These are phyloP conservation scores for Melopsittacus undulatus DNA, from an alignment of 2,797 vertebrate genomes.

Conservation along the genomic window DNA sequence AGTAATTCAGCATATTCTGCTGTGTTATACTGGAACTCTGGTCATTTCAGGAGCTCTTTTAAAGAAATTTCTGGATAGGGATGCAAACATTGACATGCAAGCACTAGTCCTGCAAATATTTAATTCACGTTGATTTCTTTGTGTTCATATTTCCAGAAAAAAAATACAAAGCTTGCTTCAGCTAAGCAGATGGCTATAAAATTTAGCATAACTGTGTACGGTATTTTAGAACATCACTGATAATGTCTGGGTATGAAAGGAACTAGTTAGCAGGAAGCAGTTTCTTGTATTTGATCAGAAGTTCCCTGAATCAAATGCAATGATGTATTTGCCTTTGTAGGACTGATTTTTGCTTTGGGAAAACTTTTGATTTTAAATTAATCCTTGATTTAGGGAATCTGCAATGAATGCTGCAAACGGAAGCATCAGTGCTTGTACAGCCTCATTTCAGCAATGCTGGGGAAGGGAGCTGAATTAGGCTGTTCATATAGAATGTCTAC, in stretches of 20 bases:
- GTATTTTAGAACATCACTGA: neutral
- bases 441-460: neutral
- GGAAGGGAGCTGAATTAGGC: neutral
- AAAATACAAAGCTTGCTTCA: neutral
- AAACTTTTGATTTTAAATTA: conserved; percentile 11
- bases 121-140: neutral
- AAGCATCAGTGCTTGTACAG: neutral
- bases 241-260: neutral
- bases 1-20: neutral
- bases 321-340: neutral
- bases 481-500: neutral
- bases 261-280: neutral
- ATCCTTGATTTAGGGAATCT: neutral
- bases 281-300: neutral
- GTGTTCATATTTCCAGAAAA: neutral
- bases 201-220: neutral
- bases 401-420: neutral
- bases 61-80: neutral
- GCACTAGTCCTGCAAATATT: neutral
- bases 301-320: neutral
- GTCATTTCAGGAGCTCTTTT: neutral
- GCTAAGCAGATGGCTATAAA: neutral
- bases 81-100: fast-evolving
- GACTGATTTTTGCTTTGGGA: neutral
- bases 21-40: neutral